Evolutionary conservation across 2,113 vertebrate species (phyloP).

Genomic region (Micromys minutus): DNA sequence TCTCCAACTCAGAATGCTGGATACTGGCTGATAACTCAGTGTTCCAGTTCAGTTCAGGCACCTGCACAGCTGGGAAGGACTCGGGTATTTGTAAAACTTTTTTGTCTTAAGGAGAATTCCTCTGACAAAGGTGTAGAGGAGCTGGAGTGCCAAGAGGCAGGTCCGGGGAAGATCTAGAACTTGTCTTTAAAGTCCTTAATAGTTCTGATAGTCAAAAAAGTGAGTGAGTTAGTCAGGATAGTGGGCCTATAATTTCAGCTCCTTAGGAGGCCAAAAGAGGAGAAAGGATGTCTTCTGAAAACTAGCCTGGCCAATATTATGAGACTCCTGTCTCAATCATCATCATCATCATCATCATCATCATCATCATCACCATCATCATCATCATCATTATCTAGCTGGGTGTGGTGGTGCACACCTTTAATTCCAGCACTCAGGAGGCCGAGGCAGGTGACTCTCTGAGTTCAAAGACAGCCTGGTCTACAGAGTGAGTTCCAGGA

Average conservation of each 20-base stretch:
- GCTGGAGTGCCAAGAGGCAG: background rate
- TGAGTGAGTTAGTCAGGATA: background rate
- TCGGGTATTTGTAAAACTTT: background rate
- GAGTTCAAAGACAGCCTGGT: background rate
- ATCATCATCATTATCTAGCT: background rate
- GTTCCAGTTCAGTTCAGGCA: background rate
- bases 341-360: too few relatives aligned
- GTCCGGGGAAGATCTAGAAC: background rate
- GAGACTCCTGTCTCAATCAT: background rate
- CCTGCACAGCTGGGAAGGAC: background rate
- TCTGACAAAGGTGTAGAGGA: background rate
- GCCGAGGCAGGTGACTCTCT: background rate
- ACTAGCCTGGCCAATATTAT: background rate
- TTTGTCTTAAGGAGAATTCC: background rate
- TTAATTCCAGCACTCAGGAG: background rate
- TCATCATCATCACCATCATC: too few relatives aligned
- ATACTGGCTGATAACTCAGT: background rate
- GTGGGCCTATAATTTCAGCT: background rate
- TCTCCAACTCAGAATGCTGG: background rate
- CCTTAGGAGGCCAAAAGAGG: background rate
- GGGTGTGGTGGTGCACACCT: background rate
- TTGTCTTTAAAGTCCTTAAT: slow-evolving; percentile 5
- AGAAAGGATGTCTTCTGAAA: background rate
- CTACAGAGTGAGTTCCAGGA: background rate
- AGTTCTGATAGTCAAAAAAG: background rate